phyloP scores from a whole-genome alignment of 2,113 vertebrate species.

The Hyla sarda region DNA sequence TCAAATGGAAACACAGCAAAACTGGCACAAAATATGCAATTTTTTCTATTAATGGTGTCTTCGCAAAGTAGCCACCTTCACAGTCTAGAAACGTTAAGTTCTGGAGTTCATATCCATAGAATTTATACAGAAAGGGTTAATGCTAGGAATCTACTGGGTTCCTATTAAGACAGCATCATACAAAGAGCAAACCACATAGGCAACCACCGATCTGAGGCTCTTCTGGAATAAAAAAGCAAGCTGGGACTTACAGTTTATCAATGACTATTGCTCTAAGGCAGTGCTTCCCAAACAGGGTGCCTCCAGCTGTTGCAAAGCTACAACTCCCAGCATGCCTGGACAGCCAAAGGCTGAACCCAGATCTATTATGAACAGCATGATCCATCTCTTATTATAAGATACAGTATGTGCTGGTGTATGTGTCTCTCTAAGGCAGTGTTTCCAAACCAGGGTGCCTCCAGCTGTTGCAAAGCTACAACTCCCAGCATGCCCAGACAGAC shows the following conservation, averaged over 20 bases:
- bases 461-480: too few species aligned
- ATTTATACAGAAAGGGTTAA: not conserved
- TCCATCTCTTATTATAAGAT: too few species aligned
- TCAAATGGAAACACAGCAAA: not conserved
- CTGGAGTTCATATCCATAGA: not conserved
- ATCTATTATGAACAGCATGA: too few species aligned
- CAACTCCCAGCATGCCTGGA: too few species aligned
- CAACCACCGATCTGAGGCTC: not conserved
- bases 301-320: too few species aligned
- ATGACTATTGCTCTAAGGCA: too few species aligned
- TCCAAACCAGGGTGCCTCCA: too few species aligned
- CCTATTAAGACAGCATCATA: not conserved
- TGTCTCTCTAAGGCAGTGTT: too few species aligned
- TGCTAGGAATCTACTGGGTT: not conserved
- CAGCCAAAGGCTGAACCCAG: too few species aligned
- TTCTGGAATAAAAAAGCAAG: not conserved
- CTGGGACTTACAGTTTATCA: not conserved
- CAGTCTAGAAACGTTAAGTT: not conserved
- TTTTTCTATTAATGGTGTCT: not conserved
- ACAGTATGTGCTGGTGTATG: too few species aligned
- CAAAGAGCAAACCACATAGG: not conserved
- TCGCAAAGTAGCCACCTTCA: not conserved
- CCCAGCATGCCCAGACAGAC: too few species aligned
- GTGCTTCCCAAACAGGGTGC: too few species aligned
- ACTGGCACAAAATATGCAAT: not conserved